These are phyloP conservation scores for Planococcus citri DNA, from an alignment of 1,140 invertebrate genomes.

Conservation along the genomic window DNA sequence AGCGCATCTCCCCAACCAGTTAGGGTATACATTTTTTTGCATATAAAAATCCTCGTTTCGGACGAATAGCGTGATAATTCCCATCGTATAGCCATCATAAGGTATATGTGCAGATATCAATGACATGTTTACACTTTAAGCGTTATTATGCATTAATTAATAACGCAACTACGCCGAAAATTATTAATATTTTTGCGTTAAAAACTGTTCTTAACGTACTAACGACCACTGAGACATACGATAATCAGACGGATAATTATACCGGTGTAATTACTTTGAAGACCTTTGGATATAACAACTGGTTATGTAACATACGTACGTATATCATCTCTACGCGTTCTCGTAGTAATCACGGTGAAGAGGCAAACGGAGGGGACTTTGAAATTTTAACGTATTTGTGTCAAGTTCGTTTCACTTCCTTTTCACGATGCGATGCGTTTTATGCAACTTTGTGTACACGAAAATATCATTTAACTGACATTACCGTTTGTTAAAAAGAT, in stretches of 20 bases:
- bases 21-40: no score
- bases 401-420: neutral
- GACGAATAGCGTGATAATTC: no score
- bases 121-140: neutral
- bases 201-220: neutral
- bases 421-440: conserved; percentile 2
- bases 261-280: neutral
- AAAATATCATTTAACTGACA: no score
- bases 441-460: neutral
- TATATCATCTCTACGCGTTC: neutral
- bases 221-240: neutral
- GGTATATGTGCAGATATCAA: neutral
- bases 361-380: no score
- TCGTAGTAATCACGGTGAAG: neutral
- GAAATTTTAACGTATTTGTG: neutral
- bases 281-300: neutral
- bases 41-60: no score
- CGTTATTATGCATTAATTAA: neutral
- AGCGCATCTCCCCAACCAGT: no score
- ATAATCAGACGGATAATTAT: neutral
- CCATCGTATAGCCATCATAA: no score
- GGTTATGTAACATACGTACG: neutral
- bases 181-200: neutral
- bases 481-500: no score
- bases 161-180: neutral